A percentile compares a stretch with the other conserved stretches of the same genome.
These are phyloP conservation scores for Euura lappo DNA, from an alignment of 1,140 invertebrate genomes.

Conservation along the genomic window DNA sequence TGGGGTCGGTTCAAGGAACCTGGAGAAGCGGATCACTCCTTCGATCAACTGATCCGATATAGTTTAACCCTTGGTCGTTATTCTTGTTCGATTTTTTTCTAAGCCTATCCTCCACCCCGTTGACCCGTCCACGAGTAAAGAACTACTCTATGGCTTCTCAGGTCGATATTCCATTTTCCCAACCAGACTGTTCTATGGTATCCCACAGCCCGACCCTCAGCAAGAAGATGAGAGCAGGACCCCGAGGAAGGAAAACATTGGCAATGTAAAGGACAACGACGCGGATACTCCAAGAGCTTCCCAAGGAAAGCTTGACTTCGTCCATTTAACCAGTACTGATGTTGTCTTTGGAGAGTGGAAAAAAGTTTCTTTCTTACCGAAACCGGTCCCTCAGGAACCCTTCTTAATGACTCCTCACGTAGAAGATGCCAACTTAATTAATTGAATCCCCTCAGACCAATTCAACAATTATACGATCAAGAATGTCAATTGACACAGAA, in stretches of 20 bases:
- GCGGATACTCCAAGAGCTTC: background rate
- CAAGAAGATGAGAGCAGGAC: background rate
- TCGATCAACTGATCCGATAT: slow-evolving; percentile 7
- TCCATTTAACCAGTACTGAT: too few species aligned
- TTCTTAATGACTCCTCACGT: too few species aligned
- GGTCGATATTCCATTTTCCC: slow-evolving; percentile 19
- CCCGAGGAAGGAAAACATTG: background rate
- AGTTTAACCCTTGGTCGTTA: slow-evolving; percentile 4
- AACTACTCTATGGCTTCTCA: slow-evolving; percentile 3
- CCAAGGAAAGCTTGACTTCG: too few species aligned
- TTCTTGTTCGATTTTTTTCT: slow-evolving; percentile 11
- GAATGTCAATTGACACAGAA: too few species aligned
- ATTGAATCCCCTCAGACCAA: too few species aligned
- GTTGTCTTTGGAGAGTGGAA: too few species aligned
- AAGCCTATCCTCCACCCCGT: background rate
- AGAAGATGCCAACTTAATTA: too few species aligned
- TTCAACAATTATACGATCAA: too few species aligned
- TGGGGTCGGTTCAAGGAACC: background rate
- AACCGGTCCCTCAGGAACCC: too few species aligned
- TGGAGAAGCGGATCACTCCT: background rate
- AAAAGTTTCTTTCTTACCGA: too few species aligned
- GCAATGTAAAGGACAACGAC: background rate
- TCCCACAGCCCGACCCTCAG: background rate
- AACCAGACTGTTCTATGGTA: slow-evolving; percentile 9
- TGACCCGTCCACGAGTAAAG: slow-evolving; percentile 11